A percentile compares a stretch with the other conserved stretches of the same genome.
phyloP scores from a whole-genome alignment of 2,113 vertebrate genomes.

The Garra rufa region DNA sequence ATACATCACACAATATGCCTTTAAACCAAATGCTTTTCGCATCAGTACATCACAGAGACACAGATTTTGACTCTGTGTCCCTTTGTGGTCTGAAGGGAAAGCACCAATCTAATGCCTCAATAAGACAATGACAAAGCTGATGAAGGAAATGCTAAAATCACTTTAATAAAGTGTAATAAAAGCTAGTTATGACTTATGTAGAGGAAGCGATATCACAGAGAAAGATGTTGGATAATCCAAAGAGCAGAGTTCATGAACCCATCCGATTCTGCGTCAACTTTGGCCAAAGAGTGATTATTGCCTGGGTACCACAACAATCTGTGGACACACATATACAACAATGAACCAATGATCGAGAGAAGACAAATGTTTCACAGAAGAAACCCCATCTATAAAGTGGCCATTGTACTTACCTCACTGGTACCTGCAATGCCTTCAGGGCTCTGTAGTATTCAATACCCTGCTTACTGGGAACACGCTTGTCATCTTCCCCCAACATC shows the following conservation, averaged over 20 bases:
- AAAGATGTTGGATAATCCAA: constrained; percentile 86
- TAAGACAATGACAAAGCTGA: not conserved
- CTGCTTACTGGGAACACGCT: constrained; percentile 88
- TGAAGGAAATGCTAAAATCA: not conserved
- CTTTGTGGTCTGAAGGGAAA: not conserved
- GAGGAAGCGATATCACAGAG: constrained; percentile 59
- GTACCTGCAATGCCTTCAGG: constrained; percentile 82
- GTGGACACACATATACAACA: constrained; percentile 37
- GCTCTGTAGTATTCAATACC: constrained; percentile 92
- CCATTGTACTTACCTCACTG: constrained; percentile 83
- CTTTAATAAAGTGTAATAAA: not conserved
- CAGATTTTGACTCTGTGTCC: not conserved
- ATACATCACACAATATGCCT: not conserved
- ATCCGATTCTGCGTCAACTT: constrained; percentile 91
- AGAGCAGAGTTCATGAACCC: constrained; percentile 89
- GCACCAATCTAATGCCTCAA: not conserved
- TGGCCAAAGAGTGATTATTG: constrained; percentile 87
- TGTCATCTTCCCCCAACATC: constrained; percentile 88
- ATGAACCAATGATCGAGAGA: not conserved
- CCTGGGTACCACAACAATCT: constrained; percentile 92
- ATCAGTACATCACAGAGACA: not conserved
- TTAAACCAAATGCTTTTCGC: not conserved
- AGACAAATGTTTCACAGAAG: not conserved
- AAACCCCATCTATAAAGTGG: not conserved
- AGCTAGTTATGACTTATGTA: not conserved